These are phyloP conservation scores for Campoplex capitator DNA, from an alignment of 2,888 invertebrate species.

Conservation along the genomic window DNA sequence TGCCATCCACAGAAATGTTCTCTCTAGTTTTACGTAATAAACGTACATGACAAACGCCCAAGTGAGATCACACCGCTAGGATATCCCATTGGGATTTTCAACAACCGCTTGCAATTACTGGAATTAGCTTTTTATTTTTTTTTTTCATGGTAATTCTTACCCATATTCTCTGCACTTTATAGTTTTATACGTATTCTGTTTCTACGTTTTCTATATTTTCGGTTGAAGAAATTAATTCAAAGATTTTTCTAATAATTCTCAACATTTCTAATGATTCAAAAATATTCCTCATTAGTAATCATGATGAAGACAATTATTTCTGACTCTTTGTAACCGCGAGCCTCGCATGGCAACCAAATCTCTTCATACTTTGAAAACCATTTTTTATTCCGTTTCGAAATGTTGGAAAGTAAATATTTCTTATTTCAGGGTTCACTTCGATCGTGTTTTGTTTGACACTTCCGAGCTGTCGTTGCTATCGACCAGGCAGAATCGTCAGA, in stretches of 20 bases:
- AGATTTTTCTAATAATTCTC: neutral
- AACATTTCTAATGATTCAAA: neutral
- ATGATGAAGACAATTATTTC: neutral
- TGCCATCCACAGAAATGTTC: slow-evolving; percentile 51
- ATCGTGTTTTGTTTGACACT: no score
- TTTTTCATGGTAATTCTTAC: neutral
- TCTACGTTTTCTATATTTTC: neutral
- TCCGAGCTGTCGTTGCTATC: no score
- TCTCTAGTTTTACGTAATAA: slow-evolving; percentile 35
- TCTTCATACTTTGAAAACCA: no score
- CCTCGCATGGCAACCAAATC: neutral
- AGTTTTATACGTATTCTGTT: neutral
- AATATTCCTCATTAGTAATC: neutral
- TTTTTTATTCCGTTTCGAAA: no score
- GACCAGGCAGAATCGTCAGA: no score
- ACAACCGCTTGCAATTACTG: neutral
- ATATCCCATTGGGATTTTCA: neutral
- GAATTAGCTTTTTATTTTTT: slow-evolving; percentile 3
- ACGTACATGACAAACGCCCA: slow-evolving; percentile 10
- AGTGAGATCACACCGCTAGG: neutral
- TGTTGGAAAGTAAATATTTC: no score
- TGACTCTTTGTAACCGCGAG: neutral
- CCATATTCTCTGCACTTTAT: neutral
- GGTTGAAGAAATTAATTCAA: neutral
- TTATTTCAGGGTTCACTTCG: no score